These are phyloP conservation scores for Listronotus oregonensis DNA, from an alignment of 1,140 invertebrate genomes.

Conservation along the genomic window DNA sequence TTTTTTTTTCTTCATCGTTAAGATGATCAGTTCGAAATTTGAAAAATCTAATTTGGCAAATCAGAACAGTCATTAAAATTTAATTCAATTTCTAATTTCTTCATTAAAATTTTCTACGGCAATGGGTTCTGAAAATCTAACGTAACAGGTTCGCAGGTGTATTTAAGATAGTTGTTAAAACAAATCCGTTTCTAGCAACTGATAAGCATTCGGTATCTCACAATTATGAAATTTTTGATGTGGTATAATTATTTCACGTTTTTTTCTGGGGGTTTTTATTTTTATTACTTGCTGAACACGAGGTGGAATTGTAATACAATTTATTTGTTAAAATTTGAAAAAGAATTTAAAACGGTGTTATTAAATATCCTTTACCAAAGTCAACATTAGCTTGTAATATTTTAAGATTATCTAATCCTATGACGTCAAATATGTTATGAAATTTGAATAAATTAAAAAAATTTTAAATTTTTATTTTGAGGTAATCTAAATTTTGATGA, in stretches of 20 bases:
- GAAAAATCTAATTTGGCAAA: too few relatives aligned
- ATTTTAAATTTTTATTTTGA: slow-evolving; percentile 7
- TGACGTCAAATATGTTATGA: slow-evolving; percentile 15
- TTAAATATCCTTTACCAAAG: too few relatives aligned
- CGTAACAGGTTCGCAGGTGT: slow-evolving; percentile 8
- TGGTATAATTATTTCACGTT: slow-evolving; percentile 27
- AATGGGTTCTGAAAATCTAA: slow-evolving; percentile 18
- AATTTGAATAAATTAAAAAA: slow-evolving; percentile 28
- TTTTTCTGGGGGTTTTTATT: slow-evolving; percentile 15
- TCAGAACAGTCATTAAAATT: too few relatives aligned
- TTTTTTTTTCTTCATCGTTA: too few relatives aligned
- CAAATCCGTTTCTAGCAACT: slow-evolving; percentile 10
- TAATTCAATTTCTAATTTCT: too few relatives aligned
- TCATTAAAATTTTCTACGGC: neutral
- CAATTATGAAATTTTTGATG: slow-evolving; percentile 20
- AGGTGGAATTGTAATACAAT: slow-evolving; percentile 2
- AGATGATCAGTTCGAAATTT: too few relatives aligned
- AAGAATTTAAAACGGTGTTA: slow-evolving; percentile 4
- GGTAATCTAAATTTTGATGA: neutral
- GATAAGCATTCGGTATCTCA: slow-evolving; percentile 23
- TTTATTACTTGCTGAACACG: slow-evolving; percentile 9
- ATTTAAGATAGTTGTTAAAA: slow-evolving; percentile 24
- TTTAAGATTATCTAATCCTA: slow-evolving; percentile 22
- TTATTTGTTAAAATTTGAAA: slow-evolving; percentile 1
- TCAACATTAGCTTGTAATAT: too few relatives aligned